Percentiles rank a stretch among this genome's conserved stretches.
These are phyloP conservation scores for Mechanitis mazaeus DNA, from an alignment of 2,888 invertebrate genomes.

Conservation along the genomic window DNA sequence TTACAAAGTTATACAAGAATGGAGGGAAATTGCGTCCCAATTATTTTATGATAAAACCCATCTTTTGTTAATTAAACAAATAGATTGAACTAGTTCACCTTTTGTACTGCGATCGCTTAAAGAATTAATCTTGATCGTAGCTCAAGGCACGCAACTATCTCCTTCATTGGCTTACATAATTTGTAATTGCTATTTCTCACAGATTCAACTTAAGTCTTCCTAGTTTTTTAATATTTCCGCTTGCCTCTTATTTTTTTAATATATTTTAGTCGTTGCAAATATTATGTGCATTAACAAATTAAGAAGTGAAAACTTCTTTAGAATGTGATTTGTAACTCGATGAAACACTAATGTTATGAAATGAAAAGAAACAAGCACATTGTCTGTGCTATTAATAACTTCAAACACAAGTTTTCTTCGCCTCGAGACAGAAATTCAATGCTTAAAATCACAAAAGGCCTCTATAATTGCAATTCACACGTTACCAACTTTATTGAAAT, in stretches of 20 bases:
- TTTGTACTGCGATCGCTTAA: constrained; percentile 36
- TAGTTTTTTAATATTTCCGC: constrained; percentile 56
- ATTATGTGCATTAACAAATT: too few species aligned
- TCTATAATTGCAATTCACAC: too few species aligned
- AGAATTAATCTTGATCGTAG: constrained; percentile 42
- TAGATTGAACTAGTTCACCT: constrained; percentile 33
- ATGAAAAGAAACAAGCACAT: too few species aligned
- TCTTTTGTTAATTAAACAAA: constrained; percentile 48
- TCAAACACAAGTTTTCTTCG: too few species aligned
- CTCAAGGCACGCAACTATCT: constrained; percentile 56
- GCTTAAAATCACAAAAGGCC: too few species aligned
- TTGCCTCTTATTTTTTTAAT: constrained; percentile 17
- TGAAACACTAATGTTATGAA: too few species aligned
- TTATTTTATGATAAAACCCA: constrained; percentile 15
- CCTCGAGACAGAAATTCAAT: too few species aligned
- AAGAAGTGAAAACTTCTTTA: too few species aligned
- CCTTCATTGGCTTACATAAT: constrained; percentile 61
- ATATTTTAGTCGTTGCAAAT: too few species aligned
- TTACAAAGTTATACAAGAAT: constrained; percentile 20
- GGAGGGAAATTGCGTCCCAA: constrained; percentile 20
- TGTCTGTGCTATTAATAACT: too few species aligned
- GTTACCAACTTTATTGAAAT: too few species aligned
- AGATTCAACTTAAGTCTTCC: constrained; percentile 59
- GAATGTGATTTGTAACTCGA: too few species aligned
- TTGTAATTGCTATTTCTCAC: constrained; percentile 65